phyloP scores from a whole-genome alignment of 2,797 vertebrate species.

The Odontamblyopus rebecca region DNA sequence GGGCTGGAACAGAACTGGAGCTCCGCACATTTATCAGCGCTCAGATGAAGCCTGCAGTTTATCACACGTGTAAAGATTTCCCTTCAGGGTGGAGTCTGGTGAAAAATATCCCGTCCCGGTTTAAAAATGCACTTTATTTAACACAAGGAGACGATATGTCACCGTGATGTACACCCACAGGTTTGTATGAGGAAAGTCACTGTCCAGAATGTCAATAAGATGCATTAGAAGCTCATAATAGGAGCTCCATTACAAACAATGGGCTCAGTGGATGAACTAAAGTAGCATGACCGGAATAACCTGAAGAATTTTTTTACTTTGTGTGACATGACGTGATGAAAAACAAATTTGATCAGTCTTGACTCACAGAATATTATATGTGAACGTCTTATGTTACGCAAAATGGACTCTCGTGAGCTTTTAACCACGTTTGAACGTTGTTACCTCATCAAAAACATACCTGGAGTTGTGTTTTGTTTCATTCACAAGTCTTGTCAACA shows the following conservation, averaged over 20 bases:
- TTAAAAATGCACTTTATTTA: slow-evolving; percentile 11
- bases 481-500: no score
- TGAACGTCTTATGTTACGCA: no score
- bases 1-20: slow-evolving; percentile 3
- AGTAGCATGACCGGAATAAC: not conserved
- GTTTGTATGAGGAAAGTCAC: slow-evolving; percentile 12
- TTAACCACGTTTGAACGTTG: no score
- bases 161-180: slow-evolving; percentile 20
- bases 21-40: slow-evolving; percentile 2
- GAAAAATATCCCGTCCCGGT: slow-evolving; percentile 23
- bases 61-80: slow-evolving; percentile 24
- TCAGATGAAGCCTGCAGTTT: slow-evolving; percentile 18
- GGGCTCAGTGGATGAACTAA: not conserved
- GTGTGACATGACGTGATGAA: not conserved
- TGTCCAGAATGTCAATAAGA: not conserved
- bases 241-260: not conserved
- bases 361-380: no score
- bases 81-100: slow-evolving; percentile 13
- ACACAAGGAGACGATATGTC: slow-evolving; percentile 7
- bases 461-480: no score
- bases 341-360: not conserved
- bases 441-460: no score
- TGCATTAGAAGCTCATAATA: not conserved
- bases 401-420: no score
- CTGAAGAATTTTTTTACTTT: not conserved